Percentiles rank a stretch among this genome's conserved stretches.
Conservation (phyloP, 2,113 vertebrate species). For the Sus scrofa region DNA sequence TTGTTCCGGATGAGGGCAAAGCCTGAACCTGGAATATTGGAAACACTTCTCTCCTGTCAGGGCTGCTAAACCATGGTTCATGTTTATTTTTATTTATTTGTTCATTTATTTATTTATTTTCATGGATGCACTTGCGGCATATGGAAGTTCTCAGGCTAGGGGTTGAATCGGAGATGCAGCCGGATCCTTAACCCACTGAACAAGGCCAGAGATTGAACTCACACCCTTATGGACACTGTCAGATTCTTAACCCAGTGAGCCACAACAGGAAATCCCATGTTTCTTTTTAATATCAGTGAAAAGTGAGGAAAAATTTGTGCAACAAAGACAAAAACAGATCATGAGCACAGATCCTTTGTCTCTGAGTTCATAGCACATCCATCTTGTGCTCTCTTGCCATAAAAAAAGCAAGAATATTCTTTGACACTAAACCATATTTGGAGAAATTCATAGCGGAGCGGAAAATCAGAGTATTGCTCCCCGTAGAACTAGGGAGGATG, state of each 20-base stretch:
- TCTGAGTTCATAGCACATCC: not conserved
- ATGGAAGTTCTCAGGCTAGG: too few relatives aligned
- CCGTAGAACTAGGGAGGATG: not conserved
- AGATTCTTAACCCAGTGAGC: too few relatives aligned
- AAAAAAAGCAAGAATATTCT: not conserved
- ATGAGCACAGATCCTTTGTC: not conserved
- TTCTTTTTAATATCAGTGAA: too few relatives aligned
- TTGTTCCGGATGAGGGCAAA: accelerated
- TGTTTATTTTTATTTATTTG: not conserved
- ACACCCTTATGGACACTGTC: too few relatives aligned
- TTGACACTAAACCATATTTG: constrained; percentile 48
- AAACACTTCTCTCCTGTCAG: not conserved
- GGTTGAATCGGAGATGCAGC: too few relatives aligned
- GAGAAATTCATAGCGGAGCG: constrained; percentile 43
- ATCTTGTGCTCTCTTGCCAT: not conserved
- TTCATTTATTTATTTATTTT: too few relatives aligned
- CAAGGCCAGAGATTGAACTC: too few relatives aligned
- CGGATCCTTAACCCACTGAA: too few relatives aligned
- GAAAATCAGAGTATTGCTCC: constrained; percentile 3
- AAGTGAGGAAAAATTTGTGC: accelerated
- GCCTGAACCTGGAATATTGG: too few relatives aligned
- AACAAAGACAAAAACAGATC: accelerated
- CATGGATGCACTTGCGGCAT: too few relatives aligned
- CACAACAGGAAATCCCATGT: too few relatives aligned
- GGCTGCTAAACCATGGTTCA: not conserved